Percentiles rank a stretch among this genome's conserved stretches.
phyloP scores from a whole-genome alignment of 2,113 vertebrate genomes.

The Microtus montanus region DNA sequence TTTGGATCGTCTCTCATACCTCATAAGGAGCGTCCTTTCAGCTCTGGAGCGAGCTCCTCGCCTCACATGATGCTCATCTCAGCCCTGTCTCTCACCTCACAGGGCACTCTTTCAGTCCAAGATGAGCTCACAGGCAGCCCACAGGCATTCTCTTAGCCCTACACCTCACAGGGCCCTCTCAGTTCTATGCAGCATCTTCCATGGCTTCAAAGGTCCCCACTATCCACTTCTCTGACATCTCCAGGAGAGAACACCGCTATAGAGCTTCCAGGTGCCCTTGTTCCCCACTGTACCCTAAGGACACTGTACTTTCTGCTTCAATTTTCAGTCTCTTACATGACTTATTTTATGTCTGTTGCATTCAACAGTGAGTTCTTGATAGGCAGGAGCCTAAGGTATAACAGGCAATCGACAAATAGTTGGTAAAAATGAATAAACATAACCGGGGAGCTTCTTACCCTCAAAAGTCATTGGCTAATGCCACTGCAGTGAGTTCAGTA shows the following conservation, averaged over 20 bases:
- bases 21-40: not conserved
- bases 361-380: not conserved
- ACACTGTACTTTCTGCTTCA: not conserved
- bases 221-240: not conserved
- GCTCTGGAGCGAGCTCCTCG: not conserved
- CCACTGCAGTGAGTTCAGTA: not conserved
- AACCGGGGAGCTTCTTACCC: not conserved
- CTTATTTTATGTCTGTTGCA: not conserved
- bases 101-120: not conserved
- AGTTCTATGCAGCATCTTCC: not conserved
- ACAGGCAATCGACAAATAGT: not conserved
- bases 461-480: not conserved
- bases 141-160: not conserved
- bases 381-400: not conserved
- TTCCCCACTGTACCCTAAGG: not conserved
- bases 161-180: not conserved
- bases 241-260: too few species aligned
- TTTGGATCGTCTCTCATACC: not conserved
- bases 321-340: not conserved
- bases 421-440: not conserved
- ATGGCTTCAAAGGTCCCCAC: not conserved
- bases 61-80: not conserved
- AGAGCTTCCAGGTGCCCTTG: not conserved
- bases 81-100: not conserved
- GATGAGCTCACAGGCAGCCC: too few species aligned